These are phyloP conservation scores for Crocuta crocuta DNA, from an alignment of 2,113 vertebrate species.

Conservation along the genomic window DNA sequence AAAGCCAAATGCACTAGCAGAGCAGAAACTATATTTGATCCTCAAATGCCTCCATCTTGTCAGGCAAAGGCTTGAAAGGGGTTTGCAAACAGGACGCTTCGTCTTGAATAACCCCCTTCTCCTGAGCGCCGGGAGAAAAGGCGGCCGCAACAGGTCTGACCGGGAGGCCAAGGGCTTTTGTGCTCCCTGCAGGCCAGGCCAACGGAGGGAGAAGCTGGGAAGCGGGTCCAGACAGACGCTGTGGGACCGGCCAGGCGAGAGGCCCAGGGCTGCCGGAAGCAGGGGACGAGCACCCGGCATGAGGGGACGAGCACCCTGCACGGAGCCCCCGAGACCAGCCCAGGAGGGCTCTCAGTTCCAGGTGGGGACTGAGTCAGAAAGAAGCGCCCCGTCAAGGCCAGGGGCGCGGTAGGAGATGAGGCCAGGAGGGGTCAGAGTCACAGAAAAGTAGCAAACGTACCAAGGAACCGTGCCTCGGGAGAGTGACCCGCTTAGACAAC, in stretches of 20 bases:
- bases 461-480: neutral
- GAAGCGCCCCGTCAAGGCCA: neutral
- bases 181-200: neutral
- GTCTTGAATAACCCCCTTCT: neutral
- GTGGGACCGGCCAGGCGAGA: too few species aligned
- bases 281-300: neutral
- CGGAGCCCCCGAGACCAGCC: neutral
- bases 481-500: neutral
- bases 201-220: neutral
- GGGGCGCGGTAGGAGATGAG: neutral
- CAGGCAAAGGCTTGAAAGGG: too few species aligned
- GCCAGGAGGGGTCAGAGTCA: neutral
- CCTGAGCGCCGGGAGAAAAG: neutral
- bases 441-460: neutral
- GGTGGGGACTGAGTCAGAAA: neutral
- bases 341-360: neutral
- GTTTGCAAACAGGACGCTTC: neutral
- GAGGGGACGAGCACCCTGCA: neutral
- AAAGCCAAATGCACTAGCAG: neutral
- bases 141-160: neutral
- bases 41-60: neutral
- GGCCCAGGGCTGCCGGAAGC: too few species aligned
- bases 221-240: too few species aligned
- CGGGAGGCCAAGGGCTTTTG: accelerated
- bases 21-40: neutral